Percentiles rank a stretch among this genome's conserved stretches.
Conservation (phyloP, 2,888 invertebrate genomes). For the Mesopsocus fuscifrons region DNA sequence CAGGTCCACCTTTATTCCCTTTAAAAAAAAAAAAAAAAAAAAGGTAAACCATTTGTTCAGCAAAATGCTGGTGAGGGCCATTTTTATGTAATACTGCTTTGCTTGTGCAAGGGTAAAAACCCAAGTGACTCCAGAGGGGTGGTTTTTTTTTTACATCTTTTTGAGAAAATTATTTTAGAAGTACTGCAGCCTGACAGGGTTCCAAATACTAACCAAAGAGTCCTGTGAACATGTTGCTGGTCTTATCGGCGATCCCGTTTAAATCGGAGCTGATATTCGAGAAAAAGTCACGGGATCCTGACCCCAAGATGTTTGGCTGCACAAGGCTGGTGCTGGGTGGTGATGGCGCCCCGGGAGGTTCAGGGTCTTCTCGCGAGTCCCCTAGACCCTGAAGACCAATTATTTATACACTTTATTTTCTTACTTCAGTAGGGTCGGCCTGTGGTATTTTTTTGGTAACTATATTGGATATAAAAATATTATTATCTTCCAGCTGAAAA, state of each 20-base stretch:
- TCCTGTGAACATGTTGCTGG: slow-evolving; percentile 85
- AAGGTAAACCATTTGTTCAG: background rate
- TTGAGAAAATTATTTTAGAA: too few relatives aligned
- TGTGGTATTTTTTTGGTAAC: too few relatives aligned
- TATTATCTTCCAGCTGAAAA: too few relatives aligned
- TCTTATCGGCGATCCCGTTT: slow-evolving; percentile 82
- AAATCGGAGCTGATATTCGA: slow-evolving; percentile 82
- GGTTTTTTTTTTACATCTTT: too few relatives aligned
- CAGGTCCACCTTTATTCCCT: slow-evolving; percentile 17
- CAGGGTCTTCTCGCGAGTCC: slow-evolving; percentile 24
- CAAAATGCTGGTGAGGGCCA: background rate
- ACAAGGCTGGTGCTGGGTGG: slow-evolving; percentile 33
- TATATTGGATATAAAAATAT: too few relatives aligned
- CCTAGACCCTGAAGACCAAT: slow-evolving; percentile 25
- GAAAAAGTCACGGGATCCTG: slow-evolving; percentile 53
- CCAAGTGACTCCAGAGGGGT: too few relatives aligned
- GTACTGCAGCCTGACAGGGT: too few relatives aligned
- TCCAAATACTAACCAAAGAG: slow-evolving; percentile 71
- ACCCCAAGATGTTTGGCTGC: slow-evolving; percentile 33
- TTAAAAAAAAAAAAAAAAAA: slow-evolving; percentile 11
- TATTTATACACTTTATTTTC: slow-evolving; percentile 1
- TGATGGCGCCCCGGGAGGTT: slow-evolving; percentile 12
- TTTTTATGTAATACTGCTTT: background rate
- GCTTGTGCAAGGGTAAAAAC: background rate
- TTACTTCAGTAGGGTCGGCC: too few relatives aligned